Conservation (phyloP, 2,797 vertebrate genomes). For the Melanotaenia maccullochi region DNA sequence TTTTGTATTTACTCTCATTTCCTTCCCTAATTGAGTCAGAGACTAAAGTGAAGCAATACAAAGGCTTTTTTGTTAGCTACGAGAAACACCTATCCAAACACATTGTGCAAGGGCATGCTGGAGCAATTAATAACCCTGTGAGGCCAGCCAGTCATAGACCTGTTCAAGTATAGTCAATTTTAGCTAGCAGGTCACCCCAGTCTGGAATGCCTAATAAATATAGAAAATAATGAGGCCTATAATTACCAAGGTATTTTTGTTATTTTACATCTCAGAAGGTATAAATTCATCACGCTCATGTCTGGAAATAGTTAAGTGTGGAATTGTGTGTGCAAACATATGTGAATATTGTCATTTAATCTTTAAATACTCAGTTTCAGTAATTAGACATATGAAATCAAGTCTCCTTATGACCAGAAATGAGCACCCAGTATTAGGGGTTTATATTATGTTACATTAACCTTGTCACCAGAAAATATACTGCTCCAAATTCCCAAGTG, state of each 20-base stretch:
- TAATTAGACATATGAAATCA: constrained; percentile 27
- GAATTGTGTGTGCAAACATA: constrained; percentile 6
- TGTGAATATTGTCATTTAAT: constrained; percentile 26
- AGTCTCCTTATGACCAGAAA: constrained; percentile 24
- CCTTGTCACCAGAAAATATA: constrained; percentile 65
- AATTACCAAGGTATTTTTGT: constrained; percentile 64
- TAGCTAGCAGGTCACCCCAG: constrained; percentile 53
- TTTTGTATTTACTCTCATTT: constrained; percentile 88
- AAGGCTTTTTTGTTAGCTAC: constrained; percentile 87
- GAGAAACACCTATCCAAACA: constrained; percentile 88
- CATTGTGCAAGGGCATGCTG: constrained; percentile 79
- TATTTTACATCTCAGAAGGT: constrained; percentile 51
- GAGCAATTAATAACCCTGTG: constrained; percentile 82
- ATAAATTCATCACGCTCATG: constrained; percentile 38
- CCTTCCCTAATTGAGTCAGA: constrained; percentile 90
- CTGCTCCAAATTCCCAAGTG: constrained; percentile 61
- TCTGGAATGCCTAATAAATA: constrained; percentile 66
- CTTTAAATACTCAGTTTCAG: constrained; percentile 28
- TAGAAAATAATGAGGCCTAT: constrained; percentile 66
- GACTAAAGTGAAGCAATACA: constrained; percentile 87
- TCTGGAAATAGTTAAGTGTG: constrained; percentile 43
- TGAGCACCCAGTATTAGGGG: constrained; percentile 47
- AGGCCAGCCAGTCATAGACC: constrained; percentile 74
- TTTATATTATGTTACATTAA: constrained; percentile 66
- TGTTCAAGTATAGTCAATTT: constrained; percentile 67